These are phyloP conservation scores for Mungos mungo DNA, from an alignment of 2,113 vertebrate species.

Conservation along the genomic window DNA sequence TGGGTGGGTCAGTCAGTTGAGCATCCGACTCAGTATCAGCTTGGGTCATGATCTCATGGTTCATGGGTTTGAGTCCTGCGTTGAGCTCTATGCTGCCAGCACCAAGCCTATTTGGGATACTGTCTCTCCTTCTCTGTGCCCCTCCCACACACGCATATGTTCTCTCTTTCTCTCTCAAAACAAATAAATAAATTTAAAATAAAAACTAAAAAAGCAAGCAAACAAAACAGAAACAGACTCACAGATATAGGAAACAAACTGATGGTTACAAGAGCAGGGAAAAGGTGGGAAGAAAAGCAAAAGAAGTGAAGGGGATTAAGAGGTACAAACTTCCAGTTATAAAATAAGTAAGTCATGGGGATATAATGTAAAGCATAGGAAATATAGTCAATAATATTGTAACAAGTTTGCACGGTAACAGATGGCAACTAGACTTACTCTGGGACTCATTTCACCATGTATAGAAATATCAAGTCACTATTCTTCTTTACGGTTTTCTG, in stretches of 20 bases:
- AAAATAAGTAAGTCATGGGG: background rate
- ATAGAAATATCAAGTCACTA: background rate
- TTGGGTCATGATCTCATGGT: no score
- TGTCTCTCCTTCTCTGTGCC: no score
- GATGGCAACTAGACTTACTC: background rate
- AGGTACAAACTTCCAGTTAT: background rate
- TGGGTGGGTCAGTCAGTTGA: no score
- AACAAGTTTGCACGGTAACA: background rate
- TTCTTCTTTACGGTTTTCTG: background rate
- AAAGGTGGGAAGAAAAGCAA: background rate
- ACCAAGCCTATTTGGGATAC: no score
- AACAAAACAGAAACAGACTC: background rate
- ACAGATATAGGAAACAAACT: background rate
- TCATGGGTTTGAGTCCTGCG: no score
- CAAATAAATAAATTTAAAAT: no score
- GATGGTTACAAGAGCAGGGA: background rate
- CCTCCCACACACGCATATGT: no score
- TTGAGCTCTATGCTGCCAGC: no score
- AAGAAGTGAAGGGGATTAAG: background rate
- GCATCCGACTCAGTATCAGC: no score
- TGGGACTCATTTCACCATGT: background rate
- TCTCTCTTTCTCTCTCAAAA: no score
- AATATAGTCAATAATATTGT: background rate
- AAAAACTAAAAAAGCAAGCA: background rate
- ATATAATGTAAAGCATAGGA: background rate